Evolutionary conservation across 1,140 invertebrate genomes (phyloP), one percentile per base, ranked within the genome.

Genomic region (Zaprionus africanus): DNA sequence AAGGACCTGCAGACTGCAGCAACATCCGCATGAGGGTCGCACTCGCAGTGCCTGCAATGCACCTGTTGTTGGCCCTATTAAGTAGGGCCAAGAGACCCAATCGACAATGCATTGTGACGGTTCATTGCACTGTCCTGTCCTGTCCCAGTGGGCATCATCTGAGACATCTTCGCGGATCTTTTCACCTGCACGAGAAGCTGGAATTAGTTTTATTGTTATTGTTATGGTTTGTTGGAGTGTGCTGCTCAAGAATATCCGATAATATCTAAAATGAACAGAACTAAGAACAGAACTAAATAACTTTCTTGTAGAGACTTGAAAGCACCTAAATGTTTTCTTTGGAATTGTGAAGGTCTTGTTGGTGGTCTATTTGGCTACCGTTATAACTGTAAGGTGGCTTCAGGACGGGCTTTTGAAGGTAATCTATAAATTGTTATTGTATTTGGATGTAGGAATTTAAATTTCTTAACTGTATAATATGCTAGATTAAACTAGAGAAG

Each of bases 61-160:
- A 72, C 74, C 74, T 76, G 74, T 72, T 65, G 51, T 76, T 65
- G 58, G 73, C 41, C 74, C 74, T 65, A 76, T 76, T 76, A 76
- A 76, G 41, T 28, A 57, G 67, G 43, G 22, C 57, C 58, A 19
- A 60, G 17, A 61, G 13, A 51, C 31, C n/a, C 22, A 28, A 53
- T 38, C 24, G 34, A 54, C 17, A 53, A 63, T 63, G 61, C 61
- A 63, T 12, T 43, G n/a, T 31, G 9, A 36, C 22, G 49, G 61
- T 63, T 65, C 63, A 56, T 15, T 65, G 53, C 53, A 56, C 38
- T 41, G 5, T 13, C 24, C n/a, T n/a, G n/a, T n/a, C 22, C 31
- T 38, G 41, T 31, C 46, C 24, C 49, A 34, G 9, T 34, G 31
- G 31, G 17, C 60, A 64, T 49, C 61, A 64, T 64, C 61, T 54